Conservation (phyloP, 2,113 vertebrate species). For the Tragelaphus scriptus region DNA sequence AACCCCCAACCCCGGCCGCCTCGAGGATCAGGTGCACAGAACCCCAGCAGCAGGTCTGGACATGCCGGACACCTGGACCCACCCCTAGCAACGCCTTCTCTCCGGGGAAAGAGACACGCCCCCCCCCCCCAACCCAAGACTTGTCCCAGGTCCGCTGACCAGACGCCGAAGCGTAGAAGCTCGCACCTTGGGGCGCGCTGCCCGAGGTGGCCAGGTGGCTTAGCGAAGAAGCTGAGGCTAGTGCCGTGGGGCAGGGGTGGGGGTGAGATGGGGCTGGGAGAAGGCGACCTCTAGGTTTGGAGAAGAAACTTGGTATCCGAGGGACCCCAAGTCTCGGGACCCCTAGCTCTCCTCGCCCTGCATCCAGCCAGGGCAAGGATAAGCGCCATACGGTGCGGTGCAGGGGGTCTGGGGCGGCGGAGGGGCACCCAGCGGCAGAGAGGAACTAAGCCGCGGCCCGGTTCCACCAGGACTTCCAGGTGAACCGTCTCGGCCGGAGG, state of each 20-base stretch:
- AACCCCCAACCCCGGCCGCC: neutral
- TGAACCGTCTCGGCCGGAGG: neutral
- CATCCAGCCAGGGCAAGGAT: neutral
- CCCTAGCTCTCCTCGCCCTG: neutral
- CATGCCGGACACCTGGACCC: constrained; percentile 53
- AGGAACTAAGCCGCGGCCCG: neutral
- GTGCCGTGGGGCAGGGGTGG: neutral
- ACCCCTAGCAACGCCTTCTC: constrained; percentile 53
- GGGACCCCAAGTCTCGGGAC: neutral
- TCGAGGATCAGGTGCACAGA: constrained; percentile 16
- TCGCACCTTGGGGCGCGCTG: constrained; percentile 8
- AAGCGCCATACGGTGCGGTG: constrained; percentile 30
- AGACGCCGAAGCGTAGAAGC: neutral
- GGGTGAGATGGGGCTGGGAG: neutral
- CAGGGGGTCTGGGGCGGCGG: constrained; percentile 13
- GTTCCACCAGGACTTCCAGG: neutral
- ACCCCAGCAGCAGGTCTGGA: constrained; percentile 54
- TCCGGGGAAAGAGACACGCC: constrained; percentile 44
- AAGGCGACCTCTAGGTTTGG: neutral
- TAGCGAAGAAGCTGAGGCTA: neutral
- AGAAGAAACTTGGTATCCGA: constrained; percentile 61
- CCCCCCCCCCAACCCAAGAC: neutral
- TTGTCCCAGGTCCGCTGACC: neutral
- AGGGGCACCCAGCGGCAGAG: constrained; percentile 2
- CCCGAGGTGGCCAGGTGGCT: neutral